Evolutionary conservation across 2,113 vertebrate species (phyloP).

Genomic region (Oryzias curvinotus): DNA sequence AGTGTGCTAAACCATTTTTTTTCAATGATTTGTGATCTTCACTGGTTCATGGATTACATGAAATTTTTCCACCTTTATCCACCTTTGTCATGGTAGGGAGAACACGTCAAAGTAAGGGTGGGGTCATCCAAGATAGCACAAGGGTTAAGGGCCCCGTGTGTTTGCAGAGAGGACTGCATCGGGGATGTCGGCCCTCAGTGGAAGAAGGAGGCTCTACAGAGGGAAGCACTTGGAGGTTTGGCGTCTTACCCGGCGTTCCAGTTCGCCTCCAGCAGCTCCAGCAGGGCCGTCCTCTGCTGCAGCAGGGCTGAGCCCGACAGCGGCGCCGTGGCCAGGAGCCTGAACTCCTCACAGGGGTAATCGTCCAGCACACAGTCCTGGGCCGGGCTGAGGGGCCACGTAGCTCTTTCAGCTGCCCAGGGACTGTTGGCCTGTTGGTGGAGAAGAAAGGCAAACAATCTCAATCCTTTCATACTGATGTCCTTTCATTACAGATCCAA

Average conservation of each 20-base stretch:
- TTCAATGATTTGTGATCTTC: too few relatives aligned
- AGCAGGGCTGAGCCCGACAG: constrained; percentile 57
- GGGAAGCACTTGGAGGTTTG: not conserved
- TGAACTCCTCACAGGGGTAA: constrained; percentile 76
- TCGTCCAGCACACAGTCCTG: constrained; percentile 70
- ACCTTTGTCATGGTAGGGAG: too few relatives aligned
- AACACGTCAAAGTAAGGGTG: too few relatives aligned
- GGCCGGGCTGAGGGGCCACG: constrained; percentile 45
- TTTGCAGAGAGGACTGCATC: too few relatives aligned
- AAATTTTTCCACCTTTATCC: too few relatives aligned
- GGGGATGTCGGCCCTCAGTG: too few relatives aligned
- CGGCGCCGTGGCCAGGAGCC: constrained; percentile 64
- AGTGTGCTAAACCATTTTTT: too few relatives aligned
- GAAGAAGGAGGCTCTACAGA: too few relatives aligned
- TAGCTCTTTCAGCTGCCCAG: constrained; percentile 67
- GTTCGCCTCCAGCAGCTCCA: constrained; percentile 73
- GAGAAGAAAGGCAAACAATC: not conserved
- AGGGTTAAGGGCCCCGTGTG: too few relatives aligned
- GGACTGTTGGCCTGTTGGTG: constrained; percentile 65
- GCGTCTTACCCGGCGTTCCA: constrained; percentile 78
- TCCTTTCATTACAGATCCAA: too few relatives aligned
- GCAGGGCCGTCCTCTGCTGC: constrained; percentile 69
- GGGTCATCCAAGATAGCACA: too few relatives aligned
- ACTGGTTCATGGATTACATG: too few relatives aligned
- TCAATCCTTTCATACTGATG: not conserved